Evolutionary conservation across 2,797 vertebrate genomes (phyloP), one percentile per base, ranked within the genome.

Genomic region (Trematomus bernacchii): DNA sequence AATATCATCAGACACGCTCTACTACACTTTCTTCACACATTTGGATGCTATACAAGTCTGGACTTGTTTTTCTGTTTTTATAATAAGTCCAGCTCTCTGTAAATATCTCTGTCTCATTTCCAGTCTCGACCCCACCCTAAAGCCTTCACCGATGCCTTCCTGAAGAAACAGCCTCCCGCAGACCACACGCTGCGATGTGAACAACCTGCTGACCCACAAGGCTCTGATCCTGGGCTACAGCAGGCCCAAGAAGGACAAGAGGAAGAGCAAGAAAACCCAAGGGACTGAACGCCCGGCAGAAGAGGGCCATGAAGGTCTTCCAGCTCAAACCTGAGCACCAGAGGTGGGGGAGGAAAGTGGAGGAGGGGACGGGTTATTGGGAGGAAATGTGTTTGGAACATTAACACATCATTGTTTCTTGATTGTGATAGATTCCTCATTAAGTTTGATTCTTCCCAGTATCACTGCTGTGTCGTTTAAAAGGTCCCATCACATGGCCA

Each of bases 251-350:
- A 95, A 85, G 77, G 73, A 76, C 10, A 62, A 88, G 73, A 90
- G 61, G 1, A 95, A 73, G 48, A 91, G 11, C 37, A 96, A 71
- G 71, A 97, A 97, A 89, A 67, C 47, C 92, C 3, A 97, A 95
- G 84, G 96, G 96, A 0, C 94, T 99, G 1, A 97, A 94, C 0
- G 95, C 97, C 52, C 94, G 85, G 72, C 93, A 98, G 82, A 96
- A 96, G 78, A 90, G 96, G 73, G 91, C 90, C 6, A 87, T 97
- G 93, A 95, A 87, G 44, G 87, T 99, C 46, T 99, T 98, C 73
- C 93, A 97, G 54, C 93, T 99, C n/a, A 95, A 96, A 12, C 95
- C 96, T 0, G 95, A 98, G 57, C 95, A 98, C 55, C 97, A 97
- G 74, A 97, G 90, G 97, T 98, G 13, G 27, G 93, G 87, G 23